Conservation (phyloP, 2,113 vertebrate genomes). For the Mastomys natalensis region DNA sequence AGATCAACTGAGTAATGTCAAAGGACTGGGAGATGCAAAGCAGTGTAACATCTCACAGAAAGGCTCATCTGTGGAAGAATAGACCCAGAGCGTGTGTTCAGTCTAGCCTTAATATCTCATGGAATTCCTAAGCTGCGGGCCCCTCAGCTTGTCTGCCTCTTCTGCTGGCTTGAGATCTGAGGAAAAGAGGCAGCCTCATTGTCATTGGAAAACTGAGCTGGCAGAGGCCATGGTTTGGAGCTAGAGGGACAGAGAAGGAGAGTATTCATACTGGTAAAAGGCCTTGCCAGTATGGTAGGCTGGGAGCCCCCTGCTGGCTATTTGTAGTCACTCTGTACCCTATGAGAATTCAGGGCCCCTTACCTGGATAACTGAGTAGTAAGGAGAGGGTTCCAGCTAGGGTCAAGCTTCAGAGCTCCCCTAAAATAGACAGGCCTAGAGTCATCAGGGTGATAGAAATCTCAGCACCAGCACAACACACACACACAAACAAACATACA, state of each 20-base stretch:
- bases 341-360: background rate
- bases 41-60: slow-evolving; percentile 4
- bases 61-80: background rate
- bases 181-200: background rate
- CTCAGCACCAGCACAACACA: background rate
- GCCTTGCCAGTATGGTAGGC: background rate
- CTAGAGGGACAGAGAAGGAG: background rate
- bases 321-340: background rate
- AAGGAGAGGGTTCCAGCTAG: background rate
- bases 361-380: background rate
- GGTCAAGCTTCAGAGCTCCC: background rate
- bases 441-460: background rate
- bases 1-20: background rate
- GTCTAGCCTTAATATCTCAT: background rate
- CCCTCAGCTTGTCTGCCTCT: background rate
- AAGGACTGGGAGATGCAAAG: background rate
- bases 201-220: background rate
- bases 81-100: no score
- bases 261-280: background rate
- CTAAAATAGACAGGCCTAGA: background rate
- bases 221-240: background rate
- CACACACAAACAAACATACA: background rate
- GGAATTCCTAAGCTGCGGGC: no score
- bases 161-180: fast-evolving
- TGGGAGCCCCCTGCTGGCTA: background rate